A percentile compares a stretch with the other conserved stretches of the same genome.
These are phyloP conservation scores for Daboia siamensis DNA, from an alignment of 2,113 vertebrate genomes.

Conservation along the genomic window DNA sequence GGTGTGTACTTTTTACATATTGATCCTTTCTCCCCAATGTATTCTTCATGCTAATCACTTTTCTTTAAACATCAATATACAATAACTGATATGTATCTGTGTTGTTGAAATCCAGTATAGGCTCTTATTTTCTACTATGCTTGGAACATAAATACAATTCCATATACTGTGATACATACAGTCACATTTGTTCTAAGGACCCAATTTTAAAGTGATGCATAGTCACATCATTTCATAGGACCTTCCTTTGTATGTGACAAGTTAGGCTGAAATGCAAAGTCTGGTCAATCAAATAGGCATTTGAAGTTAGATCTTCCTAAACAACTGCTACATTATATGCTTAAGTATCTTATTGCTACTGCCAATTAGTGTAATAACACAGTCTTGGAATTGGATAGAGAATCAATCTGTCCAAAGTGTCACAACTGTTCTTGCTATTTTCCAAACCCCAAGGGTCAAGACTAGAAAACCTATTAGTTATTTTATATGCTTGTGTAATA, in stretches of 20 bases:
- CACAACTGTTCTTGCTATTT: background rate
- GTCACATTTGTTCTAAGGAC: background rate
- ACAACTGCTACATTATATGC: background rate
- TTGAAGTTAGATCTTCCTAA: background rate
- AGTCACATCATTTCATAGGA: background rate
- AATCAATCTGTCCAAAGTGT: background rate
- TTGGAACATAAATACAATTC: background rate
- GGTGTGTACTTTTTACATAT: slow-evolving; percentile 16
- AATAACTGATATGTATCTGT: background rate
- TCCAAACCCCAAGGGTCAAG: background rate
- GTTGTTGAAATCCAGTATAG: background rate
- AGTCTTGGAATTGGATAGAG: background rate
- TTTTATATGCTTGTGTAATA: background rate
- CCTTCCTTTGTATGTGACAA: background rate
- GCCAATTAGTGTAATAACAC: background rate
- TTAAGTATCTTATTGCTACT: background rate
- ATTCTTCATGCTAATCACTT: background rate
- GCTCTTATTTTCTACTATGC: background rate
- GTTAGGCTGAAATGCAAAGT: background rate
- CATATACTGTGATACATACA: background rate
- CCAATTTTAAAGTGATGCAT: background rate
- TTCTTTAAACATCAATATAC: background rate
- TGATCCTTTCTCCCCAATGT: background rate
- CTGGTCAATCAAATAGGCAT: background rate
- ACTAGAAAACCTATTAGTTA: background rate